A percentile compares a stretch with the other conserved stretches of the same genome.
Conservation (phyloP, 2,113 vertebrate genomes). For the Ctenodactylus gundi region DNA sequence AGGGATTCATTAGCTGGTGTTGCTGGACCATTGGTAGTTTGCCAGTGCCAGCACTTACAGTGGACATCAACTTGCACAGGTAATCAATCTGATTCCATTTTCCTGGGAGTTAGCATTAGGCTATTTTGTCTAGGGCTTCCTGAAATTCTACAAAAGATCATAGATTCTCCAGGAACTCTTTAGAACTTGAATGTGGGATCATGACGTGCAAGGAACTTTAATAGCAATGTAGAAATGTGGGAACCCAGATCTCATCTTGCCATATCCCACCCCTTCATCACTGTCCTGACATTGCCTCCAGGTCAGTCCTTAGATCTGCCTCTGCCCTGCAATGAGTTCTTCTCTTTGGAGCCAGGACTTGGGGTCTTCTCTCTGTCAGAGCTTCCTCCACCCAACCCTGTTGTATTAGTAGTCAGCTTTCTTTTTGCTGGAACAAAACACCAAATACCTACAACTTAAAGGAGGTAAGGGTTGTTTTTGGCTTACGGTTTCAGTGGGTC, state of each 20-base stretch:
- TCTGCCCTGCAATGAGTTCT: neutral
- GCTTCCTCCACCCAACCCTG: neutral
- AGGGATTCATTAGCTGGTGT: neutral
- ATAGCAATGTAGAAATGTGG: neutral
- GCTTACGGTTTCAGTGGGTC: too few relatives aligned
- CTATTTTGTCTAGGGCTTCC: rapidly evolving
- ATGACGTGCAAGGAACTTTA: neutral
- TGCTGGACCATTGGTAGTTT: rapidly evolving
- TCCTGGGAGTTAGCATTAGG: neutral
- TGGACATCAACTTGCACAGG: too few relatives aligned
- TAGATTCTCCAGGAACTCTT: neutral
- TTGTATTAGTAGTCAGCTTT: too few relatives aligned
- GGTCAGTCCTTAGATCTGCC: rapidly evolving
- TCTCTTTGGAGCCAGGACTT: neutral
- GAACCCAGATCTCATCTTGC: neutral
- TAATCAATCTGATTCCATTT: rapidly evolving
- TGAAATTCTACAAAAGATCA: neutral
- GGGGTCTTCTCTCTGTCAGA: too few relatives aligned
- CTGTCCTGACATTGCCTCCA: neutral
- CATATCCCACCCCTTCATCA: too few relatives aligned
- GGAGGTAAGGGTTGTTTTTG: too few relatives aligned
- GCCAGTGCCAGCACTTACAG: neutral
- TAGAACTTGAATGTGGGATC: neutral
- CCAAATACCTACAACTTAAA: too few relatives aligned
- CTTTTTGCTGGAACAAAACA: too few relatives aligned